Evolutionary conservation across 1,140 invertebrate genomes (phyloP), one percentile per base, ranked within the genome.

Genomic region (Chlorops oryzae): DNA sequence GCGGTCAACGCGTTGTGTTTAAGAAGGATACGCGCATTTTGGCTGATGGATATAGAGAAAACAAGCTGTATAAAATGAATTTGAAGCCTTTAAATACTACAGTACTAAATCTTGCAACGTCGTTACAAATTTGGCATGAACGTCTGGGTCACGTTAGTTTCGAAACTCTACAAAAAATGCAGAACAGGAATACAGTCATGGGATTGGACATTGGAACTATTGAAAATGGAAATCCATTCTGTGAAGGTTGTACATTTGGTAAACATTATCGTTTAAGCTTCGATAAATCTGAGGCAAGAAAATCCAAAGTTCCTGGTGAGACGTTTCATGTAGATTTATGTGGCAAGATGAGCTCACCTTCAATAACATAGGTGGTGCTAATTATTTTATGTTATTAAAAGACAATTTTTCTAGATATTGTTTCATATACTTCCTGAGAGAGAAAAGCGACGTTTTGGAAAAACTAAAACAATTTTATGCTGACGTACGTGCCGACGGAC

Each of bases 311-410:
- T 9, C 58, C 9, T 55, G 43, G 27, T 23, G 43, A 61, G 3
- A n/a, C 58, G n/a, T 39, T 63, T 21, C 58, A 65, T 42, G 27
- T 51, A 20, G 57, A 63, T 40, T 44, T 65, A 6, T 71, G 66
- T 52, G 61, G 61, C 21, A 63, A 59, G 3, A 59, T 65, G 52
- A 55, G 56, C 21, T 41, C 17, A 15, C 21, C 47, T 35, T 67
- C 65, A 2, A 41, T 63, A n/a, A n/a, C n/a, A n/a, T n/a, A 12
- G 61, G 61, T 38, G 61, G 63, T 12, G 56, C 61, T 21, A 65
- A 52, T 54, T 72, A 73, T 55, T 71, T 70, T 28, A 27, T 72
- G 20, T 47, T 69, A 9, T 59, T 72, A 6, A 67, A 70, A 44
- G 67, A 73, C 55, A 67, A 74, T 27, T 47, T 20, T 39, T 54